Evolutionary conservation across 2,888 invertebrate species (phyloP), one percentile per base, ranked within the genome.

Genomic region (Podotricha telesiphe): DNA sequence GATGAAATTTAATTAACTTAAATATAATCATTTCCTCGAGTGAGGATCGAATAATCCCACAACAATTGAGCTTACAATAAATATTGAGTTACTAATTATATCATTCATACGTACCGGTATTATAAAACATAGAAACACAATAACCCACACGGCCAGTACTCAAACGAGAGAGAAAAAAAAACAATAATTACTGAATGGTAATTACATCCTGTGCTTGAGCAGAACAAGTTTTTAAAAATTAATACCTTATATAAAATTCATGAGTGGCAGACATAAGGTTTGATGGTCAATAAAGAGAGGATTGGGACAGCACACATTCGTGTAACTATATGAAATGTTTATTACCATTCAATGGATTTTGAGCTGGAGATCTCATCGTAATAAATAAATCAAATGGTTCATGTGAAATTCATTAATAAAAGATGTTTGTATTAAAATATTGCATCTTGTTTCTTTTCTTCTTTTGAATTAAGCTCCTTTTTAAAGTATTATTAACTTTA

Each of bases 311-410:
- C 15, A 28, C 15, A 7, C 53, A 53, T 28, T 8, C 53, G 1
- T 53, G 10, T 53, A 53, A 5, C 11, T 17, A 55, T 34, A 55
- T 55, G 6, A 55, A 11, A 55, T 55, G n/a, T 17, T 53, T 55
- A 55, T 55, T 55, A 55, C 34, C 55, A 55, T 55, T 55, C 34
- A 55, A 55, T 17, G 55, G 34, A 53, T 10, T 53, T n/a, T 37
- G n/a, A 28, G 20, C 28, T 53, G 53, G 53, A 34, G 17, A 55
- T 55, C n/a, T 37, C 11, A 37, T 55, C 55, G 37, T 34, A 55
- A 55, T 17, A 55, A 55, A 55, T 51, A 53, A 53, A 17, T 34
- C 6, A 6, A 34, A 53, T 17, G 2, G 34, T 6, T n/a, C 5
- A 55, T 34, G 34, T 5, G 17, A 17, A 28, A 53, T 17, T 34